Conservation (phyloP, 2,797 vertebrate species). For the Pseudochromis fuscus region DNA sequence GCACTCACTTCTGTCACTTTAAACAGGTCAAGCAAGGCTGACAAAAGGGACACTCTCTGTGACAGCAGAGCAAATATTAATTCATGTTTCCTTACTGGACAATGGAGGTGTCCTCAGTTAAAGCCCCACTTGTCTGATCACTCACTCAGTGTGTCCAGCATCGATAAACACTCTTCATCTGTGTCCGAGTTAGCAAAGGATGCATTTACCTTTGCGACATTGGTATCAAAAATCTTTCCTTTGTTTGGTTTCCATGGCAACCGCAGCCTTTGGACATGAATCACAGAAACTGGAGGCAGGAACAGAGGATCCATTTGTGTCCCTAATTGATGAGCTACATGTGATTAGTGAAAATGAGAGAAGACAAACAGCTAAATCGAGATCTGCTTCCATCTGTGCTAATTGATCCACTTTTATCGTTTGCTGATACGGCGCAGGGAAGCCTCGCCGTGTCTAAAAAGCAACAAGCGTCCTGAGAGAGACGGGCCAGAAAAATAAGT, state of each 20-base stretch:
- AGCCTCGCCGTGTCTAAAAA: conserved; percentile 34
- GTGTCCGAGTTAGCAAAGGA: conserved; percentile 5
- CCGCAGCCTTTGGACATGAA: conserved; percentile 49
- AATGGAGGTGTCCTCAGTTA: neutral
- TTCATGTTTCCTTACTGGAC: neutral
- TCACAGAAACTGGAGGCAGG: conserved; percentile 40
- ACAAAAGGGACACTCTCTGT: conserved; percentile 11
- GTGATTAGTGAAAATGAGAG: conserved; percentile 60
- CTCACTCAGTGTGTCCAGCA: neutral
- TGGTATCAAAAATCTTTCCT: conserved; percentile 55
- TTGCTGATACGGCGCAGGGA: conserved; percentile 32
- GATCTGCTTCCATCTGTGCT: conserved; percentile 41
- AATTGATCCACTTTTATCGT: conserved; percentile 54
- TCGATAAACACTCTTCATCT: conserved; percentile 15
- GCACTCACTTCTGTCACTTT: conserved; percentile 42
- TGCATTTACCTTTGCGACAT: conserved; percentile 22
- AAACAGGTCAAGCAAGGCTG: conserved; percentile 44
- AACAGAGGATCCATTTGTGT: conserved; percentile 50
- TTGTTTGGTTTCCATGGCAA: conserved; percentile 69
- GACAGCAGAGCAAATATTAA: conserved; percentile 17
- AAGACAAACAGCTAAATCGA: conserved; percentile 45
- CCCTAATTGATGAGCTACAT: conserved; percentile 60
- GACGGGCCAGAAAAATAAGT: conserved; percentile 12
- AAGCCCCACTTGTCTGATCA: conserved; percentile 5
- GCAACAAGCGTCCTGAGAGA: conserved; percentile 16